Base-by-base conservation (phyloP, 2,113 vertebrate species). In the Pitta sordida region DNA sequence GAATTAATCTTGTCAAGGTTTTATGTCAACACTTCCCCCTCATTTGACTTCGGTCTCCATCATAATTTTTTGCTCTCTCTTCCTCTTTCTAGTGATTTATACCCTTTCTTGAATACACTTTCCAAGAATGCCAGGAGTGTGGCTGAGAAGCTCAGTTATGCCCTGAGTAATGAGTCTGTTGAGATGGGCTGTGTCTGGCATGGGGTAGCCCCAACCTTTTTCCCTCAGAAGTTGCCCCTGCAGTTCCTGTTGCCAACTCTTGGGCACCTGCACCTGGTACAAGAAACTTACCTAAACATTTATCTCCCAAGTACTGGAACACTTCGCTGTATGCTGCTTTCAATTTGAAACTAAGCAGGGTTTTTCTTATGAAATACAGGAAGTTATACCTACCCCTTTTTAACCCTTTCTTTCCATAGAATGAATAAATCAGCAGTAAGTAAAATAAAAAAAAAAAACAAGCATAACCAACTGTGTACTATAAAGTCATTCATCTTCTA, bases 191-290 rank as follows among this genome's bases (percentile, higher is more conserved):
- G 20, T 22, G 41, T 13, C 20, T 3, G 8, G 23, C 11, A 15
- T 0, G 0, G 17, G 30, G 15, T 4, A 77, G 9, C 13, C 4
- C 8, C 8, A 11, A 1, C 2, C 39, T n/a, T 21, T 48, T 48
- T 29, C 21, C 11, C 14, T 59, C 24, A 46, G 22, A 55, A 8
- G 5, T 6, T 3, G 0, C 7, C 3, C 26, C 20, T 36, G 19
- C 16, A 63, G 15, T 27, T 75, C 43, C 19, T 10, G 5, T 67
- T 68, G 26, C 15, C 63, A 46, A 3, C 7, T 27, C 13, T 46
- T 53, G 46, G 16, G 14, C 26, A 30, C 14, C 14, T 30, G 15
- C 19, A 24, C 14, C 17, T 8, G 13, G 21, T 18, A 74, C 5
- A 4, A 36, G 19, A 41, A 24, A 22, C 58, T 71, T 36, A n/a